Evolutionary conservation across 2,888 invertebrate species (phyloP).

Genomic region (Sinohyriopsis cumingii): DNA sequence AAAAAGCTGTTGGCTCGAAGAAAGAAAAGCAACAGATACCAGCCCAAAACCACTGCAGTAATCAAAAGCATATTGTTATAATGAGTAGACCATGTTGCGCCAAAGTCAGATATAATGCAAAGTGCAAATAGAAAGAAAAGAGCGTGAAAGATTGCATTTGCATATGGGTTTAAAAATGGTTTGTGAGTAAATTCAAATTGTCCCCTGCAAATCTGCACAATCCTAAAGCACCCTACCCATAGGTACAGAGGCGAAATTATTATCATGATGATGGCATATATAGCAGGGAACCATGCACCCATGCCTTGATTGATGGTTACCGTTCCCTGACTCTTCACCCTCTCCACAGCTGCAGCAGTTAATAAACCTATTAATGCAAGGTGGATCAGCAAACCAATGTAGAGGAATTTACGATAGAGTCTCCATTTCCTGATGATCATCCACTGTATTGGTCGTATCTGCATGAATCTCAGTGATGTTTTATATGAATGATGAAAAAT

Average conservation of each 20-base stretch:
- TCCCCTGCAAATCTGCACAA: too few relatives aligned
- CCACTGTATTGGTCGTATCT: constrained; percentile 38
- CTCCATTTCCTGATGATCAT: constrained; percentile 53
- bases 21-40: constrained; percentile 58
- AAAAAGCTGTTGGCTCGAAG: constrained; percentile 48
- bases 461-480: constrained; percentile 25
- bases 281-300: not conserved
- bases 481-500: too few relatives aligned
- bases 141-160: too few relatives aligned
- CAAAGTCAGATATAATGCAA: too few relatives aligned
- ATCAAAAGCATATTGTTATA: constrained; percentile 43
- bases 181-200: too few relatives aligned
- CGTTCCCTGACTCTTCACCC: constrained; percentile 25
- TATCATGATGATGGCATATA: not conserved
- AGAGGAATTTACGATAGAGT: constrained; percentile 35
- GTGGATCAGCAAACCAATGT: constrained; percentile 44
- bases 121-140: too few relatives aligned
- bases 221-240: too few relatives aligned
- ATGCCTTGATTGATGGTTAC: not conserved
- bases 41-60: constrained; percentile 48
- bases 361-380: constrained; percentile 36
- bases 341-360: constrained; percentile 35
- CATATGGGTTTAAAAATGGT: too few relatives aligned
- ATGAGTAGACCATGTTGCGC: not conserved
- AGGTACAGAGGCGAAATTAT: too few relatives aligned